These are phyloP conservation scores for Agapostemon virescens DNA, from an alignment of 2,888 invertebrate genomes.

Conservation along the genomic window DNA sequence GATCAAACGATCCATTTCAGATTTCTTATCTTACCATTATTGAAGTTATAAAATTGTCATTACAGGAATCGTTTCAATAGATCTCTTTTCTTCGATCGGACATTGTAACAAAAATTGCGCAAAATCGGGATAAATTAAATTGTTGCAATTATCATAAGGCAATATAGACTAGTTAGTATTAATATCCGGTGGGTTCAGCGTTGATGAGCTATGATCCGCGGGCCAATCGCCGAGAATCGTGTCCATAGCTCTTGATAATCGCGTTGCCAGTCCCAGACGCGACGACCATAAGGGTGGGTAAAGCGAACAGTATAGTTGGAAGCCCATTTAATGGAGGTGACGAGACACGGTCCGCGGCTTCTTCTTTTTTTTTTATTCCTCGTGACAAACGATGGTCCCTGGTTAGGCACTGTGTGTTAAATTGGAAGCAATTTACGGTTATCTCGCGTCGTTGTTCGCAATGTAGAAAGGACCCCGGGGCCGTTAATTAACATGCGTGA, in stretches of 20 bases:
- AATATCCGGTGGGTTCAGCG: no score
- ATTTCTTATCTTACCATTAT: no score
- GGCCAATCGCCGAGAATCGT: not conserved
- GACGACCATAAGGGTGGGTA: not conserved
- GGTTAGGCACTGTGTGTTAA: slow-evolving; percentile 37
- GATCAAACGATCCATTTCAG: no score
- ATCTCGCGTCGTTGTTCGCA: slow-evolving; percentile 47
- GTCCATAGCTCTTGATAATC: not conserved
- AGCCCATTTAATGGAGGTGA: slow-evolving; percentile 2
- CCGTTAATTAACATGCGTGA: slow-evolving; percentile 61
- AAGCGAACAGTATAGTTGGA: not conserved
- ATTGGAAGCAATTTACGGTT: slow-evolving; percentile 53
- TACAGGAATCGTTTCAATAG: no score
- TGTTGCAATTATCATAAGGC: no score
- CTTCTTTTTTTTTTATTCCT: not conserved
- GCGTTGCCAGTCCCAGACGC: not conserved
- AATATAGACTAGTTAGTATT: no score
- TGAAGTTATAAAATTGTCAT: no score
- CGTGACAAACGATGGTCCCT: slow-evolving; percentile 36
- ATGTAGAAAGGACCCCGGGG: slow-evolving; percentile 28
- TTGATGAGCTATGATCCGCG: not conserved
- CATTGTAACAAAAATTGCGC: no score
- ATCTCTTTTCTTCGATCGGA: no score
- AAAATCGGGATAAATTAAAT: no score
- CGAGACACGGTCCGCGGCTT: slow-evolving; percentile 25